Evolutionary conservation across 2,888 invertebrate species (phyloP), one percentile per base, ranked within the genome.

Genomic region (Mesochorus sp.): DNA sequence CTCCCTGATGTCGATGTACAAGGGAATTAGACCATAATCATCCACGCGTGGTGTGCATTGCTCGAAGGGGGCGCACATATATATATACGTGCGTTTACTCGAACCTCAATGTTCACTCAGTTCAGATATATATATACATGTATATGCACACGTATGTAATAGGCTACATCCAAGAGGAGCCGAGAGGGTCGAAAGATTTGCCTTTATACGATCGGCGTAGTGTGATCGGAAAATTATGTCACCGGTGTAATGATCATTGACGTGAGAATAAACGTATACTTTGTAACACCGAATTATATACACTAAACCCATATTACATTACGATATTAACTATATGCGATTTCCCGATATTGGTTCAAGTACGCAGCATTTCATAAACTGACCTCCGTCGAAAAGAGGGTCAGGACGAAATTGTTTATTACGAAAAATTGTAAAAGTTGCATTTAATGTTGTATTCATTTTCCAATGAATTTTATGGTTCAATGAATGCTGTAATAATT

Each of bases 21-120:
- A 88, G 89, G 87, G 87, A 89, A 90, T 89, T 90, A 89, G 89
- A 90, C 88, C 89, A 85, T 87, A 87, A 87, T 87, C 87, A 86
- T 86, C 86, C 85, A 89, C 88, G 88, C 88, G 88, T 87, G 85
- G 88, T 87, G 87, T 87, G 85, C 83, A 84, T 77, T 82, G 82
- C 82, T 44, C 76, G 34, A 81, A 81, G 79, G 87, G 87, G 86
- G 85, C 84, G 84, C 77, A 84, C 80, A 79, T 83, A 82, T 81
- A 34, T 31, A n/a, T n/a, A 34, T 64, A 49, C 49, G 37, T 17
- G 49, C 55, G 28, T 59, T 66, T 49, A 42, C 83, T 76, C 75
- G 85, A 82, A 86, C 82, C 85, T 82, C 84, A 82, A 83, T 87
- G 85, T 81, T 84, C 86, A 85, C 78, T 86, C 84, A 21, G 82